Base-by-base conservation (phyloP, 37 sponge, comb jelly and placozoan genomes). In the Agelas oroides region DNA sequence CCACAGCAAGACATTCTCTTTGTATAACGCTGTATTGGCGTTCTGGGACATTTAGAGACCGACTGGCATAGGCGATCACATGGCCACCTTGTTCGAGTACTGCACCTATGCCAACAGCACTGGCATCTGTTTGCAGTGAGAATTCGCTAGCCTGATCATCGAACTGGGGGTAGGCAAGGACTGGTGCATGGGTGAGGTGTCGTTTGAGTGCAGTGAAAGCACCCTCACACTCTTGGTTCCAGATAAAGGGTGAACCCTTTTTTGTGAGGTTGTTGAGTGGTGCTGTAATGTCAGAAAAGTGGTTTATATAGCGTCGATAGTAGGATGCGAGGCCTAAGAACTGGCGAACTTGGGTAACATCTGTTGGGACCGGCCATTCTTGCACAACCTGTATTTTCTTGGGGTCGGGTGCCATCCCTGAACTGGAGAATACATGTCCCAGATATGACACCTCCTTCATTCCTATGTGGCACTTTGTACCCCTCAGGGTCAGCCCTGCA, bases 91-190 rank as follows among this genome's bases (percentile, higher is more conserved):
- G 86, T 39, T 88, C 86, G n/a, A 93, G 82, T 2, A 85, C 70
- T 15, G 89, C 87, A 52, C 89, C 93, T 5, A 93, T 27, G 16
- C 86, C 87, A 41, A 65, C 53, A 25, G 56, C 63, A 68, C 86
- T 88, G 36, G 93, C 93, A 81, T 94, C 95, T 31, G 88, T 94
- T 63, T 81, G 85, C 21, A 94, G 65, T 0, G 80, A 33, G 34
- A 90, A 85, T 13, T 28, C 35, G 17, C 71, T 46, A 35, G 80
- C 86, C 34, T 76, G 33, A 14, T 20, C 31, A 39, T 73, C 81
- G 37, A 90, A 79, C 11, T 46, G 41, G 1, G 87, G 90, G 32
- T 81, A 93, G 25, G 90, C 39, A 15, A 93, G 37, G 21, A 93
- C 68, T 33, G 89, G 86, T 33, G 86, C 83, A 18, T 67, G 27